These are phyloP conservation scores for Muschampia plurimacula DNA, from an alignment of 2,888 invertebrate species.

Conservation along the genomic window DNA sequence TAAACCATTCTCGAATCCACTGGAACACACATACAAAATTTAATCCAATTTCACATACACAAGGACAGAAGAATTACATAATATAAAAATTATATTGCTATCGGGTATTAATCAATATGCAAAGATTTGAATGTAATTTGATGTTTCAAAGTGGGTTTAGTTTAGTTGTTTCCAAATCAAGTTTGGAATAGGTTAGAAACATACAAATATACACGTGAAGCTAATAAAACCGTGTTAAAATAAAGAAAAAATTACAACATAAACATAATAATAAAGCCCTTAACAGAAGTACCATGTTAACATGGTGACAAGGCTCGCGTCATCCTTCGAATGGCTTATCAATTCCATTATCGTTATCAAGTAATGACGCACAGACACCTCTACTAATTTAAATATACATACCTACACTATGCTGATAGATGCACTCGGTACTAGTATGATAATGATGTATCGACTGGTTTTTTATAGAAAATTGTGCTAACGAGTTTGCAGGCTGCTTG, in stretches of 20 bases:
- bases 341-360: slow-evolving; percentile 56
- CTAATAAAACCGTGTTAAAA: neutral
- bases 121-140: no score
- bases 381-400: slow-evolving; percentile 46
- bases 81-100: no score
- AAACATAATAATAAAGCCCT: slow-evolving; percentile 1
- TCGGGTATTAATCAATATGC: no score
- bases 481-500: no score
- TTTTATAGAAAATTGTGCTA: neutral
- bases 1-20: no score
- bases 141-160: no score
- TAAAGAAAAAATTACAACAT: neutral
- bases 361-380: slow-evolving; percentile 56
- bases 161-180: no score
- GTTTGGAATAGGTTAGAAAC: neutral
- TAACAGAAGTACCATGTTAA: slow-evolving; percentile 43
- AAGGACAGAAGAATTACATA: no score
- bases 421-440: neutral
- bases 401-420: slow-evolving; percentile 24
- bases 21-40: no score
- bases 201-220: no score
- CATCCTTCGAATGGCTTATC: slow-evolving; percentile 50
- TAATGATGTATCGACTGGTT: neutral
- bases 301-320: slow-evolving; percentile 48
- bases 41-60: no score